Conservation (phyloP, 2,888 invertebrate genomes). For the Xestia c-nigrum region DNA sequence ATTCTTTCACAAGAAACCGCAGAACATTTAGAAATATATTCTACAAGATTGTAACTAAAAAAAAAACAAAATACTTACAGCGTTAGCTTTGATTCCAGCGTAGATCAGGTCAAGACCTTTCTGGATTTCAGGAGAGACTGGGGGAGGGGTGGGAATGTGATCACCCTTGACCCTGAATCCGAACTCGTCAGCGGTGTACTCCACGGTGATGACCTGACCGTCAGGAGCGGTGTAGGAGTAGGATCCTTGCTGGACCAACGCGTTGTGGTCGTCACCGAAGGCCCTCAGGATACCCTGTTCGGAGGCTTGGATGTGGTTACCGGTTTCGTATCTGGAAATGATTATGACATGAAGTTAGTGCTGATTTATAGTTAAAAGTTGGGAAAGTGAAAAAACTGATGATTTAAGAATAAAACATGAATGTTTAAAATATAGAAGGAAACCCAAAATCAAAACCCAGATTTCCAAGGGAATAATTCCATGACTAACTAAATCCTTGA, state of each 20-base stretch:
- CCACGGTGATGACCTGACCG: constrained; percentile 93
- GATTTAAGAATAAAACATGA: neutral
- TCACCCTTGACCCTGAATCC: constrained; percentile 95
- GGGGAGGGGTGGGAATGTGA: constrained; percentile 96
- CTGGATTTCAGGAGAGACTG: constrained; percentile 95
- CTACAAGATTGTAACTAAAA: neutral
- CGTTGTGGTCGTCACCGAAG: constrained; percentile 92
- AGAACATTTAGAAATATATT: neutral
- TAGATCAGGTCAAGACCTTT: constrained; percentile 96
- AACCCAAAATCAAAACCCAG: neutral
- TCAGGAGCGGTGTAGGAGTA: constrained; percentile 95
- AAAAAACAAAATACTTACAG: constrained; percentile 72
- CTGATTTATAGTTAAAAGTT: neutral
- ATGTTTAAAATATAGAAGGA: neutral
- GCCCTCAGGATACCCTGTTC: constrained; percentile 94
- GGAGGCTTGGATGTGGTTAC: constrained; percentile 95
- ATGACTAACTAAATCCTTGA: neutral
- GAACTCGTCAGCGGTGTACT: constrained; percentile 95
- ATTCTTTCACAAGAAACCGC: neutral
- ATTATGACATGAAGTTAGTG: constrained; percentile 1
- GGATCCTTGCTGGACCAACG: constrained; percentile 94
- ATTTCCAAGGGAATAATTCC: neutral
- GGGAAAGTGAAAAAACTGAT: neutral
- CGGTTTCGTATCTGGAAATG: constrained; percentile 94
- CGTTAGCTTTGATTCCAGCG: constrained; percentile 93